Conservation (phyloP, 2,888 invertebrate species). For the Stenoptilia bipunctidactyla region DNA sequence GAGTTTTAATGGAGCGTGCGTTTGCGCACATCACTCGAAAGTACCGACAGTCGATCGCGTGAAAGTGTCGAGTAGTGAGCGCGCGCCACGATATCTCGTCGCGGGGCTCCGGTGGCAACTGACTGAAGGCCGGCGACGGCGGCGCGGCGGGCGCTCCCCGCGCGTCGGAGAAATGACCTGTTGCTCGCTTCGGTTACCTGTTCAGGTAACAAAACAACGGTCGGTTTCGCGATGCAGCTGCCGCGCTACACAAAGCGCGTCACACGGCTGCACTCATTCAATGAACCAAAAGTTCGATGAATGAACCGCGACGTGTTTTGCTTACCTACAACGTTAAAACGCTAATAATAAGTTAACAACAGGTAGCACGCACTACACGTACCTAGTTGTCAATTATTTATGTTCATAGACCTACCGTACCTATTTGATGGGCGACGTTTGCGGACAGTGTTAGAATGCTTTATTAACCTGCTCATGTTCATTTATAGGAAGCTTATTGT, state of each 20-base stretch:
- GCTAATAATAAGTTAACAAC: too few species aligned
- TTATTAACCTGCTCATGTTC: too few species aligned
- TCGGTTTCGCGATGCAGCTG: slow-evolving; percentile 53
- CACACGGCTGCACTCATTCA: slow-evolving; percentile 37
- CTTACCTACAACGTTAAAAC: slow-evolving; percentile 22
- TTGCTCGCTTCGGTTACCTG: slow-evolving; percentile 60
- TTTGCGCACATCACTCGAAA: slow-evolving; percentile 56
- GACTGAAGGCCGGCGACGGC: slow-evolving; percentile 15
- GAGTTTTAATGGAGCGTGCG: slow-evolving; percentile 39
- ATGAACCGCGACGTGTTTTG: slow-evolving; percentile 48
- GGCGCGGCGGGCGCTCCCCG: slow-evolving; percentile 28
- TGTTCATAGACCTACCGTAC: too few species aligned
- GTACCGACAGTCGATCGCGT: slow-evolving; percentile 25
- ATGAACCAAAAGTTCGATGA: slow-evolving; percentile 36
- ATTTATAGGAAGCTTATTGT: too few species aligned
- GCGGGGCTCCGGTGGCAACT: slow-evolving; percentile 39
- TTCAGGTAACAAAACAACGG: slow-evolving; percentile 37
- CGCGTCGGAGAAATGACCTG: slow-evolving; percentile 60
- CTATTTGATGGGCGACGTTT: too few species aligned
- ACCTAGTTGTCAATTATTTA: too few species aligned
- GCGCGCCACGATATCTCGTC: slow-evolving; percentile 22
- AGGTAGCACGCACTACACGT: too few species aligned
- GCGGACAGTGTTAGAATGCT: too few species aligned
- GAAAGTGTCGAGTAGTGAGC: slow-evolving; percentile 25
- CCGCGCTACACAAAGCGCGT: slow-evolving; percentile 14